Conservation (phyloP, 2,113 vertebrate species). For the Malurus alboscapulatus region DNA sequence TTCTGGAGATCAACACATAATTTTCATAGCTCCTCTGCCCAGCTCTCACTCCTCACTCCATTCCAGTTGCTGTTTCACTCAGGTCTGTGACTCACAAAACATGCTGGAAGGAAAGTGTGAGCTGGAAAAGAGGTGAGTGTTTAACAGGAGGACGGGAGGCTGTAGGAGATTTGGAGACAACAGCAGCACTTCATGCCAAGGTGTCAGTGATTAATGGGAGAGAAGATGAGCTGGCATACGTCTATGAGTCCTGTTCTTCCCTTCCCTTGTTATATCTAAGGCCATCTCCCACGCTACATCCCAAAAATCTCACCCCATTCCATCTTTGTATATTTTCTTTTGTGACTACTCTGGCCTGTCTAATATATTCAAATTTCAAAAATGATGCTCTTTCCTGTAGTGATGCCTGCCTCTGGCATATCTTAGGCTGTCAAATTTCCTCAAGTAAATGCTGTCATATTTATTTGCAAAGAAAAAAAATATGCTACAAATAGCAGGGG, state of each 20-base stretch:
- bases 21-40: not conserved
- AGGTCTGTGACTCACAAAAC: not conserved
- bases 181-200: not conserved
- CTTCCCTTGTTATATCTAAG: not conserved
- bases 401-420: constrained; percentile 49
- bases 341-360: not conserved
- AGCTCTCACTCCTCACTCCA: not conserved
- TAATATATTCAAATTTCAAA: constrained; percentile 47
- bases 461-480: not conserved
- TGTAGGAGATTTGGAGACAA: not conserved
- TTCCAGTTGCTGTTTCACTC: not conserved
- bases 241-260: not conserved
- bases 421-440: constrained; percentile 38
- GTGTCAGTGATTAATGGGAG: not conserved
- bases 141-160: not conserved
- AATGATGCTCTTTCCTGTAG: constrained; percentile 30
- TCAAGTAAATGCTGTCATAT: constrained; percentile 4
- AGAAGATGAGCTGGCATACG: not conserved
- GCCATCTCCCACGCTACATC: not conserved
- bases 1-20: not conserved
- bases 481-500: not conserved
- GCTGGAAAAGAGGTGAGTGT: not conserved
- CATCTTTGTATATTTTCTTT: not conserved
- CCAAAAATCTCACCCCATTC: not conserved
- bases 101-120: not conserved